Conservation (phyloP, 2,888 invertebrate genomes). For the Heliconius erato region DNA sequence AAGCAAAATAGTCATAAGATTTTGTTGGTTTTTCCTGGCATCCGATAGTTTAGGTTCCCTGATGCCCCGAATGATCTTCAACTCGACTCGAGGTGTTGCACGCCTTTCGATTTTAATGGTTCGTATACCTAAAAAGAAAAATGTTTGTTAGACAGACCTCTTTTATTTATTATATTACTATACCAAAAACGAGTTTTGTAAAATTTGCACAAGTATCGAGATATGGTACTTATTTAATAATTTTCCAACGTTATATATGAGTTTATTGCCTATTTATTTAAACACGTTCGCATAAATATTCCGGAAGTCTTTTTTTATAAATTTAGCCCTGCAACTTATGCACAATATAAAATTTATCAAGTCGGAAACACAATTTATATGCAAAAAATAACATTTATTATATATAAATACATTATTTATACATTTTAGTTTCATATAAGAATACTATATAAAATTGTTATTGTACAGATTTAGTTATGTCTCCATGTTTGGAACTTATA, state of each 20-base stretch:
- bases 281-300: neutral
- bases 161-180: neutral
- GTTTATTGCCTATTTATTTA: slow-evolving; percentile 16
- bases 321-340: neutral
- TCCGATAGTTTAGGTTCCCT: slow-evolving; percentile 49
- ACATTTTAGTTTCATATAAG: neutral
- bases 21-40: slow-evolving; percentile 60
- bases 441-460: neutral
- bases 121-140: slow-evolving; percentile 67
- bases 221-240: slow-evolving; percentile 5
- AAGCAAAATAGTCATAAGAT: slow-evolving; percentile 61
- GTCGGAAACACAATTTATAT: neutral
- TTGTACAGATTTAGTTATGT: slow-evolving; percentile 11
- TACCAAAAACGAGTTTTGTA: neutral
- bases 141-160: slow-evolving; percentile 54
- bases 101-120: slow-evolving; percentile 56
- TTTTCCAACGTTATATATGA: neutral
- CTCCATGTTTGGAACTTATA: slow-evolving; percentile 48
- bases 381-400: slow-evolving; percentile 32
- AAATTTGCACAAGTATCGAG: neutral
- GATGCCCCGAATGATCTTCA: slow-evolving; percentile 58
- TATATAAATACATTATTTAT: slow-evolving; percentile 4
- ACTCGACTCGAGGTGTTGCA: slow-evolving; percentile 55
- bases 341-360: neutral
- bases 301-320: neutral